Evolutionary conservation across 2,888 invertebrate genomes (phyloP).

Genomic region (Hypselothyrea guttata): DNA sequence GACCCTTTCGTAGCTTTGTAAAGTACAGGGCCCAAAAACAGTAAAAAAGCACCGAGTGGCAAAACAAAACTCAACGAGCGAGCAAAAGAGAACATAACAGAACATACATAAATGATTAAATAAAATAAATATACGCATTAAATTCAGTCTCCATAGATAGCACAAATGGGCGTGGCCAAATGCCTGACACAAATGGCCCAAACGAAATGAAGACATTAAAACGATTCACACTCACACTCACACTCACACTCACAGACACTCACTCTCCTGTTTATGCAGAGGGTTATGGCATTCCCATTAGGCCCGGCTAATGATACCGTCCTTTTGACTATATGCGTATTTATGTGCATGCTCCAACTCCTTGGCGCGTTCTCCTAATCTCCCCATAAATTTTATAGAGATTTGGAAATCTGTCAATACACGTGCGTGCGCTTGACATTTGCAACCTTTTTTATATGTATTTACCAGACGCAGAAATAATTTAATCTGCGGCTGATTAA

Average conservation of each 20-base stretch:
- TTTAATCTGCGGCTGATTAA: slow-evolving; percentile 13
- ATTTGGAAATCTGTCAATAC: slow-evolving; percentile 19
- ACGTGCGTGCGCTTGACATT: slow-evolving; percentile 14
- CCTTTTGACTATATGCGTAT: slow-evolving; percentile 13
- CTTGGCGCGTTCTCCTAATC: background rate
- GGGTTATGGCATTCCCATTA: slow-evolving; percentile 15
- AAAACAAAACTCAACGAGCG: no score
- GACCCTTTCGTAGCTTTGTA: no score
- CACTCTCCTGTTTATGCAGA: no score
- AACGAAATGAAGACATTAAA: slow-evolving; percentile 41
- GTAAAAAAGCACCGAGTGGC: background rate
- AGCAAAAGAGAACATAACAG: background rate
- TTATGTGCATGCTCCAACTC: slow-evolving; percentile 4
- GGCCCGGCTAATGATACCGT: slow-evolving; percentile 33
- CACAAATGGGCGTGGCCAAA: slow-evolving; percentile 2
- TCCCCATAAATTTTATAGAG: slow-evolving; percentile 18
- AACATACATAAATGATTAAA: slow-evolving; percentile 42
- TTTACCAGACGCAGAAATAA: background rate
- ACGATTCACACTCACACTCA: slow-evolving; percentile 6
- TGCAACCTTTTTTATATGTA: slow-evolving; percentile 9
- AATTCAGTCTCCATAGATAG: slow-evolving; percentile 17
- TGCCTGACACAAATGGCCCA: slow-evolving; percentile 12
- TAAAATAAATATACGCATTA: slow-evolving; percentile 58
- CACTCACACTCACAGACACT: no score
- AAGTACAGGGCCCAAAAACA: background rate